A percentile compares a stretch with the other conserved stretches of the same genome.
Conservation (phyloP, 2,797 vertebrate genomes). For the Acanthiza pusilla region DNA sequence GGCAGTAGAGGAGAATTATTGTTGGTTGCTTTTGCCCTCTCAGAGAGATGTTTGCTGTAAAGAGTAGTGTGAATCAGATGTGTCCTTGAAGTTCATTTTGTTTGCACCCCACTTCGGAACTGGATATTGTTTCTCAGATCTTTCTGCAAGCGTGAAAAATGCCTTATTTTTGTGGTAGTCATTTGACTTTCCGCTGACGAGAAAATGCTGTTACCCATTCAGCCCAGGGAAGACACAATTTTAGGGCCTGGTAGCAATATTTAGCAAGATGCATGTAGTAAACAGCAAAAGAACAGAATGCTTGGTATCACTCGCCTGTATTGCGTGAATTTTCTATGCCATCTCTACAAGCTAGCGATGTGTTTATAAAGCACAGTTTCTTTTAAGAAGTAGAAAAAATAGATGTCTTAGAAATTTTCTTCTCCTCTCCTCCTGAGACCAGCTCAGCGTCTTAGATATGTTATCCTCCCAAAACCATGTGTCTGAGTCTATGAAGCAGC, state of each 20-base stretch:
- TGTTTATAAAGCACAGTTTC: background rate
- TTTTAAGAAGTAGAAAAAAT: background rate
- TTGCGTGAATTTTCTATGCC: background rate
- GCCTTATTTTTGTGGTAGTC: background rate
- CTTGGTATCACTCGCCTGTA: background rate
- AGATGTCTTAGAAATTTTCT: background rate
- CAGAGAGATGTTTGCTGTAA: background rate
- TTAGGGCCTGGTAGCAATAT: background rate
- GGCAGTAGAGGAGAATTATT: background rate
- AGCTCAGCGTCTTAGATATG: background rate
- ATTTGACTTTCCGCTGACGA: background rate
- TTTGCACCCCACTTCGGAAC: background rate
- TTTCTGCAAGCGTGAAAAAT: background rate
- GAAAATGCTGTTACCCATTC: background rate
- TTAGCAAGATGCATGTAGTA: background rate
- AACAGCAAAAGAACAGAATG: background rate
- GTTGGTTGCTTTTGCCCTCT: background rate
- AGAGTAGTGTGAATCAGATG: background rate
- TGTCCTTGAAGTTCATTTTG: background rate
- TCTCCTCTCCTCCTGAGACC: background rate
- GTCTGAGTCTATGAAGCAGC: background rate
- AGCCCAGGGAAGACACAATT: background rate
- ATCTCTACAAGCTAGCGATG: background rate
- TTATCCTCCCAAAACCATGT: background rate
- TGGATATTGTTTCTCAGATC: background rate